A percentile compares a stretch with the other conserved stretches of the same genome.
Evolutionary conservation across 2,797 vertebrate species (phyloP).

Genomic region (Semaprochilodus insignis): DNA sequence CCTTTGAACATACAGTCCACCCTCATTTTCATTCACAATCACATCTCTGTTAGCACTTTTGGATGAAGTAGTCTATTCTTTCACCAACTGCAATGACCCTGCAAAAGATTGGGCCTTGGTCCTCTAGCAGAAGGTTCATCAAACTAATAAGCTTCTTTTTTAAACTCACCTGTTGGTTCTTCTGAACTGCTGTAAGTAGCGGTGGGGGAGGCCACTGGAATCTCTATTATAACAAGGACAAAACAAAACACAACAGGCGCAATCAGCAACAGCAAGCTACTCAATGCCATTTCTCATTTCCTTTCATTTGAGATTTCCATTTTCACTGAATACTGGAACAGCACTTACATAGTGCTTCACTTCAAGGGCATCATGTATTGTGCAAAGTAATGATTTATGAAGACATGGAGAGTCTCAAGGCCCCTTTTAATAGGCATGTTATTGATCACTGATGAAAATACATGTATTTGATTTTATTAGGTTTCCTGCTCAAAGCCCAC

Average conservation of each 20-base stretch:
- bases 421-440: slow-evolving; percentile 29
- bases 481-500: slow-evolving; percentile 53
- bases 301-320: slow-evolving; percentile 3
- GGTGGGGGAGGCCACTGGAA: slow-evolving; percentile 90
- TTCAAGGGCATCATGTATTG: slow-evolving; percentile 9
- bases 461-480: slow-evolving; percentile 47
- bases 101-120: not conserved
- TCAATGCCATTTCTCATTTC: slow-evolving; percentile 23
- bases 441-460: slow-evolving; percentile 53
- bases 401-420: slow-evolving; percentile 32
- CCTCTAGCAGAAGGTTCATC: not conserved
- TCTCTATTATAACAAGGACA: slow-evolving; percentile 79
- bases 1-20: not conserved
- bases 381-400: slow-evolving; percentile 25
- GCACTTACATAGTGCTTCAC: not conserved
- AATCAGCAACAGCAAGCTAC: slow-evolving; percentile 10
- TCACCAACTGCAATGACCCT: not conserved
- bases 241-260: slow-evolving; percentile 21
- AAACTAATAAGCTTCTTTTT: not conserved
- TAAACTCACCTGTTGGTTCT: slow-evolving; percentile 88
- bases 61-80: not conserved
- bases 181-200: slow-evolving; percentile 89
- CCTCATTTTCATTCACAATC: not conserved
- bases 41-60: not conserved
- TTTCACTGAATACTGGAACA: slow-evolving; percentile 1